phyloP scores from a whole-genome alignment of 1,140 invertebrate species.

The Zaprionus nigranus region DNA sequence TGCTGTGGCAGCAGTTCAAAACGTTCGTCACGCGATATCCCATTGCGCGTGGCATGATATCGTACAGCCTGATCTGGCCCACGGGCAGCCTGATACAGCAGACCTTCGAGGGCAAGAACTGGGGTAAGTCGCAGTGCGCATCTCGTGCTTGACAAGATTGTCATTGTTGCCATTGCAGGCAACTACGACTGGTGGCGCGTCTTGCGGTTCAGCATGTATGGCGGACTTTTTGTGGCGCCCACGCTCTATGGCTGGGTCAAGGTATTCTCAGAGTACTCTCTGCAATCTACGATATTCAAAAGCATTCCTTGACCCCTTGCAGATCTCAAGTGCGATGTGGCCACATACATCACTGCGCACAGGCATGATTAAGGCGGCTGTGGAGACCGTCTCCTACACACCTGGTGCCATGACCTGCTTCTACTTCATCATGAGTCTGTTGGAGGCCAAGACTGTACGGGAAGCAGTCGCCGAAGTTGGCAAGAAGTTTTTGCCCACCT shows the following conservation, averaged over 20 bases:
- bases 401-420: slow-evolving; percentile 93
- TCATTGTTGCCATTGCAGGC: slow-evolving; percentile 40
- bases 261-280: slow-evolving; percentile 60
- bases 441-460: slow-evolving; percentile 90
- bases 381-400: slow-evolving; percentile 93
- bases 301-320: neutral
- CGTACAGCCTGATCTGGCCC: slow-evolving; percentile 91
- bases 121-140: slow-evolving; percentile 60
- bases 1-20: slow-evolving; percentile 71
- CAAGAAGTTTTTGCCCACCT: slow-evolving; percentile 92
- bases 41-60: slow-evolving; percentile 88
- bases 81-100: slow-evolving; percentile 88
- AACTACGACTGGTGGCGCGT: slow-evolving; percentile 87
- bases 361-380: slow-evolving; percentile 89
- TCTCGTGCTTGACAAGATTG: neutral
- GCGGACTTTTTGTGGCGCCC: slow-evolving; percentile 90
- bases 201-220: slow-evolving; percentile 89
- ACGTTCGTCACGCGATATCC: slow-evolving; percentile 77
- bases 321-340: slow-evolving; percentile 86
- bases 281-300: too few species aligned
- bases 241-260: slow-evolving; percentile 90
- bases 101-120: slow-evolving; percentile 85
- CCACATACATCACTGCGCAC: slow-evolving; percentile 87
- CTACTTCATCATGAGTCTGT: slow-evolving; percentile 92
- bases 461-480: slow-evolving; percentile 89